Evolutionary conservation across 64 coral and sea anemone genomes (phyloP).

Genomic region (Astreopora myriophthalma): DNA sequence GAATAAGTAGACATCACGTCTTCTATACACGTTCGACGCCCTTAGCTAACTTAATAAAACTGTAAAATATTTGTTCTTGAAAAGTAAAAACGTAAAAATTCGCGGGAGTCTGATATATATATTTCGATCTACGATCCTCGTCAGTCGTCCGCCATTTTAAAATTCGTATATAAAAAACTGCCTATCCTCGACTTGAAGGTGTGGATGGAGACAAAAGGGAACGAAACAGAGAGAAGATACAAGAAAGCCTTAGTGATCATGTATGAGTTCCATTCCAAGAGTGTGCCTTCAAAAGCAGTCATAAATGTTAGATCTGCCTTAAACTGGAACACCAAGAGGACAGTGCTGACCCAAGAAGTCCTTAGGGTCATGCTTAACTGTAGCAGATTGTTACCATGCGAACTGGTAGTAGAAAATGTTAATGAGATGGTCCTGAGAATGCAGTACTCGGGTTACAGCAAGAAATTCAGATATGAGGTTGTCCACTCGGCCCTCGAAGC

Average conservation of each 20-base stretch:
- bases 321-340: conserved; percentile 3
- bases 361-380: too few species aligned
- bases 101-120: neutral
- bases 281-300: conserved; percentile 24
- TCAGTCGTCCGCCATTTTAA: neutral
- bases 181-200: conserved; percentile 55
- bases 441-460: too few species aligned
- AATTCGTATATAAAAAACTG: neutral
- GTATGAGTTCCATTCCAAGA: conserved; percentile 54
- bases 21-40: neutral
- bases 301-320: conserved; percentile 40
- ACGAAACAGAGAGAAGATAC: neutral
- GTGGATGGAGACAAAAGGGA: conserved; percentile 5
- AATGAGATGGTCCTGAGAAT: too few species aligned
- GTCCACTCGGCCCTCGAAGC: conserved; percentile 4
- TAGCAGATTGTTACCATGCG: too few species aligned
- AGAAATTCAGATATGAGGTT: too few species aligned
- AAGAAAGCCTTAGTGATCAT: neutral
- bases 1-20: neutral
- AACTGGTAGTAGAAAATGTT: too few species aligned
- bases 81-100: neutral
- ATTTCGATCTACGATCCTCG: too few species aligned
- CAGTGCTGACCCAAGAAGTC: conserved; percentile 50
- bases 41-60: neutral
- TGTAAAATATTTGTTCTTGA: too few species aligned